Conservation (phyloP, 2,888 invertebrate genomes). For the Colletes collaris region DNA sequence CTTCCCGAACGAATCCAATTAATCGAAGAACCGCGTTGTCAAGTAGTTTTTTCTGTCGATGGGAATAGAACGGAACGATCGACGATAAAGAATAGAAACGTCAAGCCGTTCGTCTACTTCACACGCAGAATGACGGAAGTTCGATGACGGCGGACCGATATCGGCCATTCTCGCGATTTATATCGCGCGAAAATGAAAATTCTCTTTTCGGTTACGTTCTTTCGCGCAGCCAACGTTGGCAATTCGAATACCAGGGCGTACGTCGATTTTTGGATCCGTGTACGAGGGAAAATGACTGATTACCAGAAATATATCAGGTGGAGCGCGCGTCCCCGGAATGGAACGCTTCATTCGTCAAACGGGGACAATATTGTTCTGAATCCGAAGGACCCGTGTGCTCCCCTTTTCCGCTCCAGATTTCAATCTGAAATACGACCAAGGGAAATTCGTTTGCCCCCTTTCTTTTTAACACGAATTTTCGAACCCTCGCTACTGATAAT, state of each 20-base stretch:
- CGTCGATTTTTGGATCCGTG: background rate
- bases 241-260: conserved; percentile 33
- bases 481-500: background rate
- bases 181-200: conserved; percentile 42
- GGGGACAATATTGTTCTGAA: conserved; percentile 42
- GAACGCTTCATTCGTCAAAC: conserved; percentile 49
- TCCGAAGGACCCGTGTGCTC: conserved; percentile 1
- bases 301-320: conserved; percentile 45
- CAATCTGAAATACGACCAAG: conserved; percentile 15
- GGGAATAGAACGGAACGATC: background rate
- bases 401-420: background rate
- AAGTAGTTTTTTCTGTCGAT: background rate
- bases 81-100: background rate
- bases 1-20: too few species aligned
- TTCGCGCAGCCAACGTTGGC: conserved; percentile 27
- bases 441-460: background rate
- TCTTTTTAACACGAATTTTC: background rate
- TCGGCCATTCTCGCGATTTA: conserved; percentile 32
- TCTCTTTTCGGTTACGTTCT: conserved; percentile 34
- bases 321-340: conserved; percentile 21
- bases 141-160: conserved; percentile 7
- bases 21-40: too few species aligned
- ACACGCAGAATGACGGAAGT: conserved; percentile 12
- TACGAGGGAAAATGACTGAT: conserved; percentile 33
- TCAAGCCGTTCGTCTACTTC: conserved; percentile 1